Base-by-base conservation (phyloP, 2,797 vertebrate species). In the Fistularia commersonii region DNA sequence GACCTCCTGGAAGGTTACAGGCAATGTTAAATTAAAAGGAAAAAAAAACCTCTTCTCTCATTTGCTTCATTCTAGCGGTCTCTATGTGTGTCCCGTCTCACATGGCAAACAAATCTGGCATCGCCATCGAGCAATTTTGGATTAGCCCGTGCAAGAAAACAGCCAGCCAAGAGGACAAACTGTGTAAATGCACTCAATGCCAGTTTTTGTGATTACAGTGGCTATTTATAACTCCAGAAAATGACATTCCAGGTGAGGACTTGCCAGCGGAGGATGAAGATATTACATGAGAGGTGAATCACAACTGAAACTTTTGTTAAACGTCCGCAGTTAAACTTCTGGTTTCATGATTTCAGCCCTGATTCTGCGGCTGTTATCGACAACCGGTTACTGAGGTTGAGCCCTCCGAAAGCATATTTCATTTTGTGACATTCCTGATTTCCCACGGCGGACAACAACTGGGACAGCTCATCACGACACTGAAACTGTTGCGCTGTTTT, bases 161-260 rank as follows among this genome's bases (percentile, higher is more conserved):
- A 0, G 11, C 2, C n/a, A 47, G 72, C 72, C 69, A 62, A 45
- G 15, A 60, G 32, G 40, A 32, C 45, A 55, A 49, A 66, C 56
- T 46, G 47, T 51, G 34, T 39, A 48, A 55, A 56, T 2, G 33
- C 10, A 23, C 11, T 13, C 13, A 5, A 49, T 13, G 65, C 68
- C 68, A 64, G 48, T 41, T 61, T 49, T 8, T 50, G 48, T 64
- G 64, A 77, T 74, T 63, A 47, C 50, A 49, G 38, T 64, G 56
- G 7, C 51, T 66, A 44, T 72, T 64, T 63, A 51, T 65, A 71
- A 57, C 23, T 11, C 3, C 4, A 32, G n/a, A 48, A 46, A 63
- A 34, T 41, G 23, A 46, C 48, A 60, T 54, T 53, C 51, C 53
- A 64, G 65, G 72, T 61, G 9, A 50, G 35, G 33, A 32, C 55